phyloP scores from a whole-genome alignment of 2,888 invertebrate genomes.

The Morpho deidamia region DNA sequence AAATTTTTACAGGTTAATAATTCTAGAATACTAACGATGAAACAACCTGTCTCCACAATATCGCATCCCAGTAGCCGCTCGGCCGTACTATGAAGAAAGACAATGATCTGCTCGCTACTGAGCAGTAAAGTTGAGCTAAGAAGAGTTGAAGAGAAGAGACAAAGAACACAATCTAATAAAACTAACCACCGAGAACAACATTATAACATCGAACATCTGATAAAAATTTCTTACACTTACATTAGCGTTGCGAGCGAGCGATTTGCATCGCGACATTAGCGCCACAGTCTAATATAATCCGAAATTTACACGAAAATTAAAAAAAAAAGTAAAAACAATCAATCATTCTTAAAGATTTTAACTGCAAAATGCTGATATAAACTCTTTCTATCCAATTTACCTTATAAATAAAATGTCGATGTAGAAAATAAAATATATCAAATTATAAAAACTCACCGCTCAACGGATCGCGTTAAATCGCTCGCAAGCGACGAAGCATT shows the following conservation, averaged over 20 bases:
- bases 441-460: slow-evolving; percentile 8
- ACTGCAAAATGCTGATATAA: too few relatives aligned
- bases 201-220: slow-evolving; percentile 54
- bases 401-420: too few relatives aligned
- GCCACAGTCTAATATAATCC: not conserved
- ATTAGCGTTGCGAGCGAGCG: slow-evolving; percentile 18
- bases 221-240: slow-evolving; percentile 47
- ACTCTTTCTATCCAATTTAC: too few relatives aligned
- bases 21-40: too few relatives aligned
- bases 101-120: slow-evolving; percentile 24
- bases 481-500: not conserved
- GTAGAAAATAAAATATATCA: not conserved
- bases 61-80: not conserved
- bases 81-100: slow-evolving; percentile 13
- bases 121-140: slow-evolving; percentile 21
- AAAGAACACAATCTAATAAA: slow-evolving; percentile 41
- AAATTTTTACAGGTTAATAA: too few relatives aligned
- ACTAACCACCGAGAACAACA: slow-evolving; percentile 46
- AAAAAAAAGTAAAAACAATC: too few relatives aligned
- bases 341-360: too few relatives aligned
- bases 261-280: not conserved
- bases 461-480: not conserved
- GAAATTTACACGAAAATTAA: not conserved
- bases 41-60: not conserved
- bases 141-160: slow-evolving; percentile 16